Evolutionary conservation across 2,797 vertebrate genomes (phyloP).

Genomic region (Liasis olivaceus): DNA sequence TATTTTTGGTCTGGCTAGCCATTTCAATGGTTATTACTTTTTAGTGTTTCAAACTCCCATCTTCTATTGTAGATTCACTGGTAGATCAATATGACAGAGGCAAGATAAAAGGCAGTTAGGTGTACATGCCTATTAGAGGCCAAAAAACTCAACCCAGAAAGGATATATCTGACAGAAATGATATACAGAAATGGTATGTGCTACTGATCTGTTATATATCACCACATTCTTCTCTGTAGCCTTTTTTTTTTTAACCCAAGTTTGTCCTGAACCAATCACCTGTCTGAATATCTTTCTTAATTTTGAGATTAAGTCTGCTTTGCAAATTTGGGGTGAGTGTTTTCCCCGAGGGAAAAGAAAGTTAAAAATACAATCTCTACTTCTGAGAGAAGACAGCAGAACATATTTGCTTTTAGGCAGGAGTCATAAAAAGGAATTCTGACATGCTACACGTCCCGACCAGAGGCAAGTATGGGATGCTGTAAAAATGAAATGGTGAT

Average conservation of each 20-base stretch:
- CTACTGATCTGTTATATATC: slow-evolving; percentile 62
- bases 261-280: slow-evolving; percentile 59
- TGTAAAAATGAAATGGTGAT: slow-evolving; percentile 59
- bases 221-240: slow-evolving; percentile 34
- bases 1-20: slow-evolving; percentile 69
- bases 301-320: slow-evolving; percentile 64
- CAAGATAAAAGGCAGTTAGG: slow-evolving; percentile 75
- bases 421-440: slow-evolving; percentile 57
- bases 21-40: slow-evolving; percentile 72
- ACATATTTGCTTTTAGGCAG: slow-evolving; percentile 58
- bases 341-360: slow-evolving; percentile 47
- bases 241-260: slow-evolving; percentile 28
- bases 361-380: slow-evolving; percentile 66
- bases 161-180: slow-evolving; percentile 51
- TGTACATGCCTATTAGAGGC: slow-evolving; percentile 70
- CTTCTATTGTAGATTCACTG: slow-evolving; percentile 76
- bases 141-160: slow-evolving; percentile 57
- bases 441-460: slow-evolving; percentile 53
- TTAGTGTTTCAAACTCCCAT: slow-evolving; percentile 69
- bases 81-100: slow-evolving; percentile 76
- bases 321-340: slow-evolving; percentile 52
- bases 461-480: slow-evolving; percentile 48
- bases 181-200: slow-evolving; percentile 57
- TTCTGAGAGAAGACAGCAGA: slow-evolving; percentile 59
- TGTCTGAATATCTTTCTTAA: slow-evolving; percentile 66